Evolutionary conservation across 2,888 invertebrate genomes (phyloP), one percentile per base, ranked within the genome.

Genomic region (Mythimna vitellina): DNA sequence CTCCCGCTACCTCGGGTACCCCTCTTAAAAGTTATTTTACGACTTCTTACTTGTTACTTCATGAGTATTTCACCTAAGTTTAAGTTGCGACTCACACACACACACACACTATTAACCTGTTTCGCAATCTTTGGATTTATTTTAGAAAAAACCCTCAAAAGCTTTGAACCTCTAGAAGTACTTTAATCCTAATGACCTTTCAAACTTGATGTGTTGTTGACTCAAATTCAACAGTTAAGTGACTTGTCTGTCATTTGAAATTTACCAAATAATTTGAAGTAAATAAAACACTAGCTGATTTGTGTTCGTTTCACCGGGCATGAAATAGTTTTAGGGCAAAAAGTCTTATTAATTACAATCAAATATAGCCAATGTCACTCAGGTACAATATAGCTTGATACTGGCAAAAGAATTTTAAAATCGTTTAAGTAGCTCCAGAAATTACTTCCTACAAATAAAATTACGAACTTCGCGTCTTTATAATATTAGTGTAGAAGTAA

Each of bases 31-130:
- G 14, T 29, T 10, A 70, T 60, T 71, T 42, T n/a, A 46, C 10
- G 22, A n/a, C 20, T 60, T 53, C 8, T 53, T 51, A 49, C n/a
- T 69, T 38, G n/a, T 49, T 69, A 46, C 46, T n/a, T 65, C 9
- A 22, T 10, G n/a, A 12, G 46, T 29, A 49, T 62, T 62, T 29
- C 22, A 25, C 49, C 49, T 7, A 49, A 62, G 29, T 62, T 62
- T 46, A 49, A 46, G 10, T 42, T 20, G 46, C 3, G 46, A 61
- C 25, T 38, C 1, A 22, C 17, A 42, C n/a, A 38, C 42, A 20
- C 20, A 61, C 22, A 20, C 20, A 61, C 38, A 22, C 38, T 38
- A 9, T 38, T 6, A 38, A 60, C 8, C n/a, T 58, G 10, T 60
- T 58, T 22, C 14, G 22, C 14, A 38, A 22, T 12, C 4, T 20